Conservation (phyloP, 2,888 invertebrate genomes). For the Masnerella sp. region DNA sequence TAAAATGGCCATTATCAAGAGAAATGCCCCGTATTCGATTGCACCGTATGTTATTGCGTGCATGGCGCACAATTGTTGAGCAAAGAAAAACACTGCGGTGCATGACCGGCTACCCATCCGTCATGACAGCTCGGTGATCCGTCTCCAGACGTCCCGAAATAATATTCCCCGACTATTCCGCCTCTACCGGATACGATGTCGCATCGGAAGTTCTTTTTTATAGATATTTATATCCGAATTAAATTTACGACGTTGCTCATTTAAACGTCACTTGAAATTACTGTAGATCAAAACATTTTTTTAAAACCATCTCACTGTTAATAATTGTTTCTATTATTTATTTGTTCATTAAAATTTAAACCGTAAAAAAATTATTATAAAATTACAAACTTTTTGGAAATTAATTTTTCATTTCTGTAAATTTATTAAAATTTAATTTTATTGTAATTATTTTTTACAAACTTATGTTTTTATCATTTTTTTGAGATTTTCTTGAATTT, state of each 20-base stretch:
- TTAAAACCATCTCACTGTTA: too few species aligned
- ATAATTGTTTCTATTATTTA: too few species aligned
- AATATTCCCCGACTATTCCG: conserved; percentile 13
- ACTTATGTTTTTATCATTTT: neutral
- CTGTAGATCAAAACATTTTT: too few species aligned
- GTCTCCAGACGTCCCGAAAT: conserved; percentile 24
- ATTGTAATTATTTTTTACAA: too few species aligned
- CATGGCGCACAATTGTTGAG: conserved; percentile 8
- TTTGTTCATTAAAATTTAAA: too few species aligned
- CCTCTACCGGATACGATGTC: conserved; percentile 14
- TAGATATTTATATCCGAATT: conserved; percentile 17
- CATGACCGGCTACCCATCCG: conserved; percentile 1
- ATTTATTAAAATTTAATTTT: too few species aligned
- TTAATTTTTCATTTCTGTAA: too few species aligned
- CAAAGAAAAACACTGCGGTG: conserved; percentile 8
- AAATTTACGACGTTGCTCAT: neutral
- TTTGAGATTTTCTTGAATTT: too few species aligned
- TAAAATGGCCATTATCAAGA: neutral
- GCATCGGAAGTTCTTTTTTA: conserved; percentile 28
- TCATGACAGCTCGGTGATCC: conserved; percentile 25
- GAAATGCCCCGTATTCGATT: conserved; percentile 6
- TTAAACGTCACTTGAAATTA: too few species aligned
- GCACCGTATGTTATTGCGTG: too few species aligned
- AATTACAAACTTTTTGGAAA: too few species aligned
- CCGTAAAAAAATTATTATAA: too few species aligned